A percentile compares a stretch with the other conserved stretches of the same genome.
Conservation (phyloP, 2,888 invertebrate genomes). For the Eulithis prunata region DNA sequence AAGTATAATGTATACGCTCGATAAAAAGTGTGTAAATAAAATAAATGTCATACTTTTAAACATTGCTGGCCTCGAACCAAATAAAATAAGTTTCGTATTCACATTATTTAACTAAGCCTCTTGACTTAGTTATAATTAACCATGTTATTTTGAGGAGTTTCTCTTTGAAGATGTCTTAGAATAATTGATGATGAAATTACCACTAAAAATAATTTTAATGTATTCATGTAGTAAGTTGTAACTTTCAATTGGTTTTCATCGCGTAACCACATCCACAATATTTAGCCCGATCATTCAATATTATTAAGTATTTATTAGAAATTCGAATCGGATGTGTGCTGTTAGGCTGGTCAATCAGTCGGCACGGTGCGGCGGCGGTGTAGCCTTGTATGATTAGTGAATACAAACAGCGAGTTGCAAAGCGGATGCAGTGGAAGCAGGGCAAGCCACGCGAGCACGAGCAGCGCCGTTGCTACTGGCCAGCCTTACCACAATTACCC, state of each 20-base stretch:
- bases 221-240: no score
- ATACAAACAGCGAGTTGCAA: conserved; percentile 67
- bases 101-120: no score
- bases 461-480: conserved; percentile 44
- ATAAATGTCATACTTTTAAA: no score
- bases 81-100: not conserved
- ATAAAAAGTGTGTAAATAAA: no score
- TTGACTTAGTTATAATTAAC: no score
- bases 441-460: conserved; percentile 61
- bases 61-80: conserved; percentile 14
- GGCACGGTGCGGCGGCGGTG: conserved; percentile 51
- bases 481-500: conserved; percentile 42
- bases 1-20: conserved; percentile 10
- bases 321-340: conserved; percentile 68
- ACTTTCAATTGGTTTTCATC: conserved; percentile 5
- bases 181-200: no score
- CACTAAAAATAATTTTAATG: no score
- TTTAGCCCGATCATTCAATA: conserved; percentile 42
- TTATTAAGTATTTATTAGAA: conserved; percentile 45
- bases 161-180: no score
- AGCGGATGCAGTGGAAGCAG: conserved; percentile 74
- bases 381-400: conserved; percentile 76
- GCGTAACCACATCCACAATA: conserved; percentile 1
- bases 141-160: no score
- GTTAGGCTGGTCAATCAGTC: conserved; percentile 70